Base-by-base conservation (phyloP, 2,113 vertebrate genomes). In the Riparia riparia region DNA sequence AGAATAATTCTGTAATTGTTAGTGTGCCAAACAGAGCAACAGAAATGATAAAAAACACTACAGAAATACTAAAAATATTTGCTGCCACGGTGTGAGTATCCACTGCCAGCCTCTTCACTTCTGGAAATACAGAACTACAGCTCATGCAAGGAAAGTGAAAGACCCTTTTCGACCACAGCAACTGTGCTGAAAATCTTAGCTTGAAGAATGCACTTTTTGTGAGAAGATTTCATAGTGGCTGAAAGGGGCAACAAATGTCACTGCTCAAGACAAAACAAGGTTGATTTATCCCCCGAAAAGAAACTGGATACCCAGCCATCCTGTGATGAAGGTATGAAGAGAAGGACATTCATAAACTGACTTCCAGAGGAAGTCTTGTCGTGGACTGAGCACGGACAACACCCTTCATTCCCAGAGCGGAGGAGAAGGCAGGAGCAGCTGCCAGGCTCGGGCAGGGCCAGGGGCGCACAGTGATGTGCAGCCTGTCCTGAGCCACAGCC, bases 381-480 rank as follows among this genome's bases (percentile, higher is more conserved):
- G 2, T 3, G 44, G 58, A 19, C n/a, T 42, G 51, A 0, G 8
- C 26, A 45, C 3, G n/a, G 10, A 45, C 15, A 83, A 29, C 14
- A 32, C 2, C 25, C 24, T 6, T 41, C 17, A 18, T 3, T 65
- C 18, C 42, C 7, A 0, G 7, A 58, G 41, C 0, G 4, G 24
- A 57, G 16, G 39, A 78, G 42, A 51, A 44, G 74, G 39, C 44
- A 78, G 73, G 42, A 66, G 47, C 64, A 73, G 77, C 60, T 17
- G 50, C 1, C 16, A 45, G 56, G 44, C 60, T 74, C 56, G 56
- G 44, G 37, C 37, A 37, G 37, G 24, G 13, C 17, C 47, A 12
- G 13, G 71, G 50, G 20, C 4, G 49, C 21, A 5, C 20, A 21
- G 51, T 3, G 50, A 32, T 0, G 1, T 2, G 34, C 16, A 49